Percentiles rank a stretch among this genome's conserved stretches.
These are phyloP conservation scores for Drosophila affinis DNA, from an alignment of 2,888 invertebrate genomes.

Conservation along the genomic window DNA sequence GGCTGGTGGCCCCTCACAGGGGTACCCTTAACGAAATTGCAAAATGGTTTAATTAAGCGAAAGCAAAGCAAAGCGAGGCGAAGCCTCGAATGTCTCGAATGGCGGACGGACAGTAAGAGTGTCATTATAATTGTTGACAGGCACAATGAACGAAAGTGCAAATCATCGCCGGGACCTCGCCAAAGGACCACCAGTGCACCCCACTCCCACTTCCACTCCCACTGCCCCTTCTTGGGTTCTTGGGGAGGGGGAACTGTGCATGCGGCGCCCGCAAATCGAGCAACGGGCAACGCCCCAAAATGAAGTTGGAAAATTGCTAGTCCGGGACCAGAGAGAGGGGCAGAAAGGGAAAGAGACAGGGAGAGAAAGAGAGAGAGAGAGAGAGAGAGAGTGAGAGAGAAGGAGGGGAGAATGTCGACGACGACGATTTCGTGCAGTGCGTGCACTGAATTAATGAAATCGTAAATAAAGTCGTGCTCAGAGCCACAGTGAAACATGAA, in stretches of 20 bases:
- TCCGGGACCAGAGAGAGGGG: not conserved
- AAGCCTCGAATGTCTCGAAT: constrained; percentile 57
- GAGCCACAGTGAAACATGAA: constrained; percentile 12
- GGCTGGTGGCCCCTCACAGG: constrained; percentile 20
- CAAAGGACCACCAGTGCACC: not conserved
- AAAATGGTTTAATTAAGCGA: constrained; percentile 77
- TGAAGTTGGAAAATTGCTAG: constrained; percentile 35
- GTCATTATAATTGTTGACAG: constrained; percentile 67
- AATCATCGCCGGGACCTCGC: constrained; percentile 44
- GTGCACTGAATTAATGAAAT: constrained; percentile 69
- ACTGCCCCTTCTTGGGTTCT: not conserved
- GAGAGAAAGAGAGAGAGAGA: not conserved
- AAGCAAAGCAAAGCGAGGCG: constrained; percentile 6
- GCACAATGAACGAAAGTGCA: constrained; percentile 52
- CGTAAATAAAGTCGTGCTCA: constrained; percentile 49
- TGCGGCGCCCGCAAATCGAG: constrained; percentile 9
- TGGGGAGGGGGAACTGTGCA: too few species aligned
- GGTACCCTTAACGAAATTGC: constrained; percentile 60
- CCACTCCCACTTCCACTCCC: not conserved
- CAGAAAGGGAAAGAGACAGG: not conserved
- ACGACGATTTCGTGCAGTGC: constrained; percentile 57
- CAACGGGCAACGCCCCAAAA: constrained; percentile 53
- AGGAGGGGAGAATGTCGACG: constrained; percentile 14
- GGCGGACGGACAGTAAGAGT: constrained; percentile 69
- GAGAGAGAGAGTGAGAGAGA: not conserved